phyloP scores from a whole-genome alignment of 2,888 invertebrate genomes.

The Pristionchus mayeri region DNA sequence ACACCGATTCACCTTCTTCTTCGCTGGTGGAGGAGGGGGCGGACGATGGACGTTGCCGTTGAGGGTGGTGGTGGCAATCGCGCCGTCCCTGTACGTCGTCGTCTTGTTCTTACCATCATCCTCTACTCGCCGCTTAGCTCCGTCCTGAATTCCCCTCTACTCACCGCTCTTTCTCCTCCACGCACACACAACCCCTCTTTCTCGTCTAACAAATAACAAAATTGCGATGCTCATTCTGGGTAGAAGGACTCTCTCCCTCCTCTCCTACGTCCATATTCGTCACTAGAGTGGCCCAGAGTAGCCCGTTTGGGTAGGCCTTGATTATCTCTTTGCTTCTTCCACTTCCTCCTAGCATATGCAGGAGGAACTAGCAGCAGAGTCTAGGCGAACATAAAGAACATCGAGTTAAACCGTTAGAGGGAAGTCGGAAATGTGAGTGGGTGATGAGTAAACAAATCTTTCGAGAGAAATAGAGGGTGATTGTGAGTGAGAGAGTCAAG shows the following conservation, averaged over 20 bases:
- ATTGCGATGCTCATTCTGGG: conserved; percentile 30
- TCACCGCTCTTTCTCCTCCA: too few species aligned
- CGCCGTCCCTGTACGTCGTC: conserved; percentile 25
- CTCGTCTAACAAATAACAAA: conserved; percentile 33
- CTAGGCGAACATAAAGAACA: conserved; percentile 12
- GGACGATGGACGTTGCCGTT: background rate
- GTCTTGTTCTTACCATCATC: conserved; percentile 5
- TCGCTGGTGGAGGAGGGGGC: background rate
- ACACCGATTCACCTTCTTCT: conserved; percentile 1
- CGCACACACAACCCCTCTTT: background rate
- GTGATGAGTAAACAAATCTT: background rate
- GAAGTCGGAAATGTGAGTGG: conserved; percentile 12
- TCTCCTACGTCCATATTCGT: background rate
- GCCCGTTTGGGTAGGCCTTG: background rate
- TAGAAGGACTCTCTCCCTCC: background rate
- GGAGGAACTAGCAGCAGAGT: conserved; percentile 3
- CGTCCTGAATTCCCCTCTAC: conserved; percentile 15
- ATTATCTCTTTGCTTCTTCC: background rate
- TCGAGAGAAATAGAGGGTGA: background rate
- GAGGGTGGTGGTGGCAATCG: conserved; percentile 1
- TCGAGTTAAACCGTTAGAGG: background rate
- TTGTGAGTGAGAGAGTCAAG: background rate
- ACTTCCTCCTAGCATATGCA: background rate
- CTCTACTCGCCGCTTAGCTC: background rate
- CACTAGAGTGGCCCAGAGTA: background rate